Evolutionary conservation across 2,888 invertebrate genomes (phyloP).

Genomic region (Xestia xanthographa): DNA sequence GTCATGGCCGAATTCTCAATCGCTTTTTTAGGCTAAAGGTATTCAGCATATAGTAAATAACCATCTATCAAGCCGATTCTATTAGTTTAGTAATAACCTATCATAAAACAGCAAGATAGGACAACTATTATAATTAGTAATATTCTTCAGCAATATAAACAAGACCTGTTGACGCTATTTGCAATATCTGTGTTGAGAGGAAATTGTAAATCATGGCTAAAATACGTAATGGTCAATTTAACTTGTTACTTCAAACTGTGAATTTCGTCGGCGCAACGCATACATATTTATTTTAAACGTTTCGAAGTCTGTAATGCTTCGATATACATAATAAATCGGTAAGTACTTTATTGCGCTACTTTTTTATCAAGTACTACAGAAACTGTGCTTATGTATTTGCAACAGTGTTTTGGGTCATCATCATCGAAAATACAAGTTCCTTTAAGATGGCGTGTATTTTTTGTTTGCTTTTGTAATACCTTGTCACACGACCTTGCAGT

Average conservation of each 20-base stretch:
- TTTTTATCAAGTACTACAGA: background rate
- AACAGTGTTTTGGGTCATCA: background rate
- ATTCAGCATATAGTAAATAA: background rate
- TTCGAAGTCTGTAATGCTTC: constrained; percentile 6
- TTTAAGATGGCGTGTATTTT: background rate
- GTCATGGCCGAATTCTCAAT: background rate
- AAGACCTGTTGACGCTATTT: background rate
- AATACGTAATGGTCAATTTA: constrained; percentile 24
- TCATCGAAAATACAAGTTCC: background rate
- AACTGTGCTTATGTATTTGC: background rate
- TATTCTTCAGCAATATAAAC: constrained; percentile 7
- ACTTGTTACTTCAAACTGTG: background rate
- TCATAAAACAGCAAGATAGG: background rate
- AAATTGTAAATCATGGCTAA: constrained; percentile 50
- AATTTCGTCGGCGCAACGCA: background rate
- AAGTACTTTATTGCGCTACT: constrained; percentile 5
- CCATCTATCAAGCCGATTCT: background rate
- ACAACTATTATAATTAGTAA: constrained; percentile 2
- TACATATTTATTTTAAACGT: constrained; percentile 2
- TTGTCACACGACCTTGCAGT: background rate
- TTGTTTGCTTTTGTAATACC: background rate
- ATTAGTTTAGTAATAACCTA: constrained; percentile 12
- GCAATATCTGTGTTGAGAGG: constrained; percentile 31
- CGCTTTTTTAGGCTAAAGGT: background rate
- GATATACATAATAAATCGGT: constrained; percentile 8